Conservation (phyloP, 2,888 invertebrate species). For the Hirudinaria manillensis region DNA sequence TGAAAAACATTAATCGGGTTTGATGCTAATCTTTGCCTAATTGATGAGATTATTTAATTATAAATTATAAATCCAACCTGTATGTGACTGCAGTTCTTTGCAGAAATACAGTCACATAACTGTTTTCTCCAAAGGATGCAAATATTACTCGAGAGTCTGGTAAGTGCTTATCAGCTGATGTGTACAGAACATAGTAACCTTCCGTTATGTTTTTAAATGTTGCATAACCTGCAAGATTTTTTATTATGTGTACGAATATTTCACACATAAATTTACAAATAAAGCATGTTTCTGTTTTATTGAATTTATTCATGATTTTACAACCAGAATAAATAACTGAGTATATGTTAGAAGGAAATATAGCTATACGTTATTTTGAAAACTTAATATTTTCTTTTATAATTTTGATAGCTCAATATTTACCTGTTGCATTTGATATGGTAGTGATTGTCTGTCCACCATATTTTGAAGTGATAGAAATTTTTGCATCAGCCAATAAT, state of each 20-base stretch:
- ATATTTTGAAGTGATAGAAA: slow-evolving; percentile 38
- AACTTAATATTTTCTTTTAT: no score
- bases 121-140: slow-evolving; percentile 21
- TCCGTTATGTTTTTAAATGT: slow-evolving; percentile 30
- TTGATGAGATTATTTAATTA: background rate
- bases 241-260: no score
- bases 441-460: slow-evolving; percentile 29
- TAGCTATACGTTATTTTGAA: background rate
- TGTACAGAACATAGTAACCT: slow-evolving; percentile 32
- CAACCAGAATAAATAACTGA: no score
- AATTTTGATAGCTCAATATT: background rate
- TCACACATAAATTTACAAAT: no score
- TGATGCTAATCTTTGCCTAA: background rate
- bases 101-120: slow-evolving; percentile 26
- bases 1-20: background rate
- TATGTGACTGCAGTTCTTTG: slow-evolving; percentile 30
- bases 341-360: no score
- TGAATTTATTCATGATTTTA: no score
- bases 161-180: slow-evolving; percentile 27
- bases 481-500: slow-evolving; percentile 39
- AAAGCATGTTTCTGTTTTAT: no score
- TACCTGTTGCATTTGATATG: slow-evolving; percentile 31
- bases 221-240: slow-evolving; percentile 19
- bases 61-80: slow-evolving; percentile 22
- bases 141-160: slow-evolving; percentile 30